Evolutionary conservation across 2,113 vertebrate species (phyloP), one percentile per base, ranked within the genome.

Genomic region (Callorhinus ursinus): DNA sequence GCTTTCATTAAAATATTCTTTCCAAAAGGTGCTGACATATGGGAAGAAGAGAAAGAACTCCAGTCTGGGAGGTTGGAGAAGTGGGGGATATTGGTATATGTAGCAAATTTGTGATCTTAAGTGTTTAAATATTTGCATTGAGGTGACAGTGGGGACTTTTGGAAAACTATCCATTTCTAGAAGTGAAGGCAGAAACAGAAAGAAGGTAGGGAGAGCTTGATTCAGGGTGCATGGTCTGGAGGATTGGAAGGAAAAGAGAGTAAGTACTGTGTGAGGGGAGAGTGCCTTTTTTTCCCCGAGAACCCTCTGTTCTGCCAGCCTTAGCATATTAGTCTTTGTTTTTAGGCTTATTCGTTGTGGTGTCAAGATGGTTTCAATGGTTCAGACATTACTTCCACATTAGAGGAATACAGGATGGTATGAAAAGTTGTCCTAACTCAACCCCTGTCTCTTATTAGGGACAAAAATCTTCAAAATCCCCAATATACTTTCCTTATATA

Each of bases 111-210:
- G 3, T 89, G 21, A 72, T 36, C 49, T 63, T 51, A 22, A 33
- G 12, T 86, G 39, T 87, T 92, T 55, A 93, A 67, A 80, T 93
- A 31, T 94, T 97, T 93, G 15, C 53, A 19, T 6, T 53, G 42
- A 31, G 46, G 3, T 88, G 7, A 76, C 36, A 51, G 0, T 42
- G 42, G 46, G 26, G 81, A 39, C 57, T 74, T 87, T 2, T 39
- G 19, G 33, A 86, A 69, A 96, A 92, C 10, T 57, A 57, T n/a
- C 46, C 22, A 24, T 79, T 97, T 65, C 87, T 92, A 31, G 46
- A 96, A 90, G n/a, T 74, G 21, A 80, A 86, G 59, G 59, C 51
- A 71, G 51, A 90, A 92, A 42, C 31, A 88, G 53, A 76, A 55
- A 69, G 8, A 88, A 65, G 24, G 24, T 5, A 76, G 55, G 33